Evolutionary conservation across 2,113 vertebrate species (phyloP).

Genomic region (Platichthys flesus): DNA sequence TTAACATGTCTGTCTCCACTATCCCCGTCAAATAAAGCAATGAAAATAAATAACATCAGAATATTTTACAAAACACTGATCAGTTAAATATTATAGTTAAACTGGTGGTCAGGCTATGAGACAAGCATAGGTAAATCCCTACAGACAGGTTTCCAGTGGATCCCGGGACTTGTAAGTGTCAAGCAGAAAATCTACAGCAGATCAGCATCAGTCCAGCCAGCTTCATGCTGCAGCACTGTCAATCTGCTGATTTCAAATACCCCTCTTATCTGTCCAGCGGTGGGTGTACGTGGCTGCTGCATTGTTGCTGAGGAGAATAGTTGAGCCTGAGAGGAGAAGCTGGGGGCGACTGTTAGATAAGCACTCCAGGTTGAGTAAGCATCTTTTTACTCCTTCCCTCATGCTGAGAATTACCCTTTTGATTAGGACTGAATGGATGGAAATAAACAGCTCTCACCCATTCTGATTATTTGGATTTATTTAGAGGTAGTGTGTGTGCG

Average conservation of each 20-base stretch:
- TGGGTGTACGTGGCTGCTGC: neutral
- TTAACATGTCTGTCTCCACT: too few relatives aligned
- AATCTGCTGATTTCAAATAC: neutral
- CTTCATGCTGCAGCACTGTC: neutral
- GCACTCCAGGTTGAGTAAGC: slow-evolving; percentile 4
- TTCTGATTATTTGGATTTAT: slow-evolving; percentile 36
- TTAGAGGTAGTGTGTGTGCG: slow-evolving; percentile 28
- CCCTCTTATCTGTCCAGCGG: neutral
- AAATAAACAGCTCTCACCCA: slow-evolving; percentile 21
- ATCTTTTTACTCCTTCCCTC: slow-evolving; percentile 12
- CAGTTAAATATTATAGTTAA: neutral
- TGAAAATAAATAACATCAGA: too few relatives aligned
- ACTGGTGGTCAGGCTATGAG: neutral
- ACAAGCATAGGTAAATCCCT: neutral
- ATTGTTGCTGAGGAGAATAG: neutral
- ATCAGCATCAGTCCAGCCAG: neutral
- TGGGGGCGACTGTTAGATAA: slow-evolving; percentile 5
- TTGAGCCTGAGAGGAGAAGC: neutral
- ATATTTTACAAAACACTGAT: neutral
- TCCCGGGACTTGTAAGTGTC: neutral
- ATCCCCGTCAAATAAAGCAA: too few relatives aligned
- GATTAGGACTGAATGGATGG: slow-evolving; percentile 10
- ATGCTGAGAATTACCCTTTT: slow-evolving; percentile 31
- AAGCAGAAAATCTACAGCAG: too few relatives aligned
- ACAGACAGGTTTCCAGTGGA: neutral